Percentiles rank a stretch among this genome's conserved stretches.
These are phyloP conservation scores for Periphyllus acericola DNA, from an alignment of 2,888 invertebrate species.

Conservation along the genomic window DNA sequence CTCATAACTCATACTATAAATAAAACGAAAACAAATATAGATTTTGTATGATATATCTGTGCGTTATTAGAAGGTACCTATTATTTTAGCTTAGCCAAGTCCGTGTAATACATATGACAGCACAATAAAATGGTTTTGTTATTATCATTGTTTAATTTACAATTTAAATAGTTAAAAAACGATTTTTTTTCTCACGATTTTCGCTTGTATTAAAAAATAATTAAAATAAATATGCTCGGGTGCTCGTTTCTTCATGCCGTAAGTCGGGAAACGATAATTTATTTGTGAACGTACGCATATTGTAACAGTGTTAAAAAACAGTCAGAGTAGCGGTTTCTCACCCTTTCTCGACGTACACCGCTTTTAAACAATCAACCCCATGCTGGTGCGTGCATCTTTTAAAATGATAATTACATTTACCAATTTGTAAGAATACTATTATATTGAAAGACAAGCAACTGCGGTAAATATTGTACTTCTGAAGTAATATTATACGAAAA, in stretches of 20 bases:
- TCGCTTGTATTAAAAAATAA: conserved; percentile 29
- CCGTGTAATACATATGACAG: no score
- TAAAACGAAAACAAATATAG: no score
- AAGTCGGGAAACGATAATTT: conserved; percentile 26
- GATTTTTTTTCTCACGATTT: conserved; percentile 9
- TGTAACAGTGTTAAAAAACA: conserved; percentile 28
- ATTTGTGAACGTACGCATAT: background rate
- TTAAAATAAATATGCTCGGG: background rate
- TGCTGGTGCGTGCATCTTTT: conserved; percentile 44
- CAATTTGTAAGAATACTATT: conserved; percentile 13
- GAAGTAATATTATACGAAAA: background rate
- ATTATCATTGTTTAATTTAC: background rate
- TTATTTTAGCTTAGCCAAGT: no score
- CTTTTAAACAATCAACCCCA: conserved; percentile 58
- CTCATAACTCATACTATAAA: no score
- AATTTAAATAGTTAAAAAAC: no score
- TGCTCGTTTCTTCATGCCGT: background rate
- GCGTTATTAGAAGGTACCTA: no score
- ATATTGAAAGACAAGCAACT: conserved; percentile 18
- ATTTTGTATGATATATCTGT: no score
- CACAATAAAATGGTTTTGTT: background rate
- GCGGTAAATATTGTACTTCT: conserved; percentile 2
- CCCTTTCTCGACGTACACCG: conserved; percentile 35
- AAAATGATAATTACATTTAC: conserved; percentile 52
- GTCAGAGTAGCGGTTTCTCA: conserved; percentile 38